These are phyloP conservation scores for Vespertilio murinus DNA, from an alignment of 2,797 vertebrate genomes.

Conservation along the genomic window DNA sequence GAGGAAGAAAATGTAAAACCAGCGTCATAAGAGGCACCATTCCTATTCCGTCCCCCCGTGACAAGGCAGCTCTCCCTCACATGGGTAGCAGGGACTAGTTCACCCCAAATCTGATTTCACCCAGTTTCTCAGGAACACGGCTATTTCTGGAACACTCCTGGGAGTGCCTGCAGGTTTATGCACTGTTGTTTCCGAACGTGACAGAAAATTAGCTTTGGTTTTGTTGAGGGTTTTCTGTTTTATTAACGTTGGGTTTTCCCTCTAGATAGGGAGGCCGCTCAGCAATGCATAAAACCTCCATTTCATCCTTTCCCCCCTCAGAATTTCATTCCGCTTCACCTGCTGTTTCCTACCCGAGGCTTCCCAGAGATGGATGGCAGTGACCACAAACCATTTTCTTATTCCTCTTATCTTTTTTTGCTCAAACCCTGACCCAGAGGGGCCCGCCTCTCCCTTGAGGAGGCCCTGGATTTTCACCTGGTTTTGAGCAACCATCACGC, in stretches of 20 bases:
- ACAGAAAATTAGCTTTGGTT: constrained; percentile 71
- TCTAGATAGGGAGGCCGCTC: constrained; percentile 69
- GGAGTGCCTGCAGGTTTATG: constrained; percentile 47
- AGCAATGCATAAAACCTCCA: constrained; percentile 71
- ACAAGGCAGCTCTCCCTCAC: background rate
- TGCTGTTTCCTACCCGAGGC: constrained; percentile 54
- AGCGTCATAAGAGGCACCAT: background rate
- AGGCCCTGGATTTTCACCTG: constrained; percentile 18
- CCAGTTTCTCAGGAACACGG: background rate
- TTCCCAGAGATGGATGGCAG: constrained; percentile 59
- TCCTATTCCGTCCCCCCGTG: accelerated
- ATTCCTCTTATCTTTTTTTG: constrained; percentile 60
- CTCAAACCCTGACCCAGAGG: constrained; percentile 39
- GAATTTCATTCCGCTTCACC: constrained; percentile 71
- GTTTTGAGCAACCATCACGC: background rate
- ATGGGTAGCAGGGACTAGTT: background rate
- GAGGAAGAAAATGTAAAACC: background rate
- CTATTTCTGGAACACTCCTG: constrained; percentile 54
- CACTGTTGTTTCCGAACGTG: constrained; percentile 67
- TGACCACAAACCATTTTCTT: constrained; percentile 58
- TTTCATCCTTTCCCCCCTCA: constrained; percentile 48
- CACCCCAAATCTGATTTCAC: constrained; percentile 43
- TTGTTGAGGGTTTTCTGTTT: constrained; percentile 70
- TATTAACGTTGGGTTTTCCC: constrained; percentile 72
- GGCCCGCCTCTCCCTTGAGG: background rate